Evolutionary conservation across 2,113 vertebrate genomes (phyloP), one percentile per base, ranked within the genome.

Genomic region (Tinamus guttatus): DNA sequence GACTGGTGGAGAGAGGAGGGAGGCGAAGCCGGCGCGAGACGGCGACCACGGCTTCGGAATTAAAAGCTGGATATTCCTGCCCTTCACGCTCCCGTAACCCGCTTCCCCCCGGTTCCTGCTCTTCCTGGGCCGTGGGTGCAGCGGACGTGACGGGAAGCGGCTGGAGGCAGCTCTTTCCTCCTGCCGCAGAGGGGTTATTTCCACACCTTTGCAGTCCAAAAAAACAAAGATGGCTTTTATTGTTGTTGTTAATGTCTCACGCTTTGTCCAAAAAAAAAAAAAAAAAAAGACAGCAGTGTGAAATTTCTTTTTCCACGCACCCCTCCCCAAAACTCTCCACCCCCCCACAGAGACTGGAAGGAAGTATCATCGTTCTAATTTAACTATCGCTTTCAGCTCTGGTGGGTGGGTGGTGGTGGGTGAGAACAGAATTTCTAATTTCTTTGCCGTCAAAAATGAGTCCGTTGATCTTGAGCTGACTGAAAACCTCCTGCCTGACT

Each of bases 1-100:
- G 97, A 98, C 97, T 71, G 94, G 94, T 94, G 60, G 59, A 97
- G 96, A 98, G 97, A 97, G 95, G 92, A 96, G 97, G 94, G 97
- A 96, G 95, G 95, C 83, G 85, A 88, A 90, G 94, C 94, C 95
- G 93, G 91, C 95, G 43, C 13, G 94, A 93, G 96, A 98, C 65
- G n/a, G 96, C 14, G 68, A 96, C 90, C 32, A 97, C 14, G 75
- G 96, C 90, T 94, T 77, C 95, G 92, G 96, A 97, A 97, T 97
- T 85, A 95, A 96, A 97, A 97, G 64, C 62, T 92, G 43, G 30
- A 18, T 84, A 93, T 94, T 94, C 89, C 76, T 79, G 51, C 81
- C 91, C 75, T 94, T 87, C 38, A 6, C 38, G 34, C 69, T 87
- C 80, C 67, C n/a, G 52, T 85, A 78, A 81, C 67, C 80, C 60